Percentiles rank a stretch among this genome's conserved stretches.
Conservation (phyloP, 2,888 invertebrate species). For the Ornithoptera priamus region DNA sequence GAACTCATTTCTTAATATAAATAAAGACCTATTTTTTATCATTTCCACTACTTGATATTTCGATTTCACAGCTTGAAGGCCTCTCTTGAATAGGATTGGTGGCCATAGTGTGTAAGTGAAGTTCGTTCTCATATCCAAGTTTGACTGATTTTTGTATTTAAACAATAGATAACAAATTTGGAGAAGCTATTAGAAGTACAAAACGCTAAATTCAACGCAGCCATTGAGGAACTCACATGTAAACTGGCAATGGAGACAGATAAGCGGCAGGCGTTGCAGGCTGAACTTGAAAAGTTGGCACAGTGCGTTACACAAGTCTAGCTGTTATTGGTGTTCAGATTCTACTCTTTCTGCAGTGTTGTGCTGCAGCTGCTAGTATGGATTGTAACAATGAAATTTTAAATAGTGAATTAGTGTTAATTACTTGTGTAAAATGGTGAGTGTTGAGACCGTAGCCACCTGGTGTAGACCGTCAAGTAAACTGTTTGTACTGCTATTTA, state of each 20-base stretch:
- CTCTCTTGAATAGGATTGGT: too few species aligned
- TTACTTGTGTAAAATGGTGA: conserved; percentile 1
- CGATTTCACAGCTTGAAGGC: too few species aligned
- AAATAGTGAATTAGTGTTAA: conserved; percentile 27
- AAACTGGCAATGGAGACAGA: conserved; percentile 83
- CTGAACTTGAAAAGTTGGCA: conserved; percentile 84
- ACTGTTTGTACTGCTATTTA: conserved; percentile 18
- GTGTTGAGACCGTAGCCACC: not conserved
- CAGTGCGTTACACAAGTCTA: conserved; percentile 87
- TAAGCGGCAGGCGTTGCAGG: conserved; percentile 82
- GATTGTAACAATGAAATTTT: conserved; percentile 12
- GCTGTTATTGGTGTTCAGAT: conserved; percentile 33
- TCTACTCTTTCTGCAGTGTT: conserved; percentile 6
- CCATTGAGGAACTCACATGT: conserved; percentile 82
- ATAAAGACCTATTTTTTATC: too few species aligned
- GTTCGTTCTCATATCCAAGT: not conserved
- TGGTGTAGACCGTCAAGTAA: not conserved
- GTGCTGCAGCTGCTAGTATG: not conserved
- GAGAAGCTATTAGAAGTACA: conserved; percentile 81
- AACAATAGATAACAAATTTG: conserved; percentile 74
- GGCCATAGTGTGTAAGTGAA: too few species aligned
- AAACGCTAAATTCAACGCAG: conserved; percentile 78
- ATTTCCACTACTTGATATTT: too few species aligned
- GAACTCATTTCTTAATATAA: too few species aligned
- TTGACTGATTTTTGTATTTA: not conserved